Percentiles rank a stretch among this genome's conserved stretches.
phyloP scores from a whole-genome alignment of 2,113 vertebrate genomes.

The Lophura nycthemera region DNA sequence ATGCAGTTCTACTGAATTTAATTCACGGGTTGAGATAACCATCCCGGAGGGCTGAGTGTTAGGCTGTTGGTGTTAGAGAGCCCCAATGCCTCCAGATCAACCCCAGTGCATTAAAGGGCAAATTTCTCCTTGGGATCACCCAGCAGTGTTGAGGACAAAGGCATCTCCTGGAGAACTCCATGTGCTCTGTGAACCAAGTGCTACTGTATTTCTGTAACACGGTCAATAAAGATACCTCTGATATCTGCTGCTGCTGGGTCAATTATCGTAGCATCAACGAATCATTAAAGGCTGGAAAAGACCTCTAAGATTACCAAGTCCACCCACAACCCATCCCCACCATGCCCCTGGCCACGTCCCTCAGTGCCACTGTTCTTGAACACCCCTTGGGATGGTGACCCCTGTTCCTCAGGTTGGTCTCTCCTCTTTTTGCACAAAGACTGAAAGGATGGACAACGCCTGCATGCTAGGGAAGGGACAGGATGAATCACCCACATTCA shows the following conservation, averaged over 20 bases:
- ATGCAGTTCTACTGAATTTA: neutral
- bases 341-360: too few relatives aligned
- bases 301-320: too few relatives aligned
- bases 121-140: constrained; percentile 12
- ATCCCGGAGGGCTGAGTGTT: constrained; percentile 11
- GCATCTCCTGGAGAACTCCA: constrained; percentile 31
- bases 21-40: neutral
- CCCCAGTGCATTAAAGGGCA: neutral
- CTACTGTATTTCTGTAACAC: constrained; percentile 63
- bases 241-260: neutral
- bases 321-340: too few relatives aligned
- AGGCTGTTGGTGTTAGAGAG: neutral
- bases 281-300: too few relatives aligned
- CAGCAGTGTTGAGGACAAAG: constrained; percentile 12
- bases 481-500: neutral
- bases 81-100: constrained; percentile 20
- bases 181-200: constrained; percentile 25
- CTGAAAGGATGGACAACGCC: neutral
- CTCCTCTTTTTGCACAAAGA: neutral
- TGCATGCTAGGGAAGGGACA: neutral
- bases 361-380: too few relatives aligned
- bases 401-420: neutral
- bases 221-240: constrained; percentile 74
- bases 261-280: too few relatives aligned
- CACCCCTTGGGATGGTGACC: too few relatives aligned